Percentiles rank a stretch among this genome's conserved stretches.
These are phyloP conservation scores for Manis pentadactyla DNA, from an alignment of 2,797 vertebrate species.

Conservation along the genomic window DNA sequence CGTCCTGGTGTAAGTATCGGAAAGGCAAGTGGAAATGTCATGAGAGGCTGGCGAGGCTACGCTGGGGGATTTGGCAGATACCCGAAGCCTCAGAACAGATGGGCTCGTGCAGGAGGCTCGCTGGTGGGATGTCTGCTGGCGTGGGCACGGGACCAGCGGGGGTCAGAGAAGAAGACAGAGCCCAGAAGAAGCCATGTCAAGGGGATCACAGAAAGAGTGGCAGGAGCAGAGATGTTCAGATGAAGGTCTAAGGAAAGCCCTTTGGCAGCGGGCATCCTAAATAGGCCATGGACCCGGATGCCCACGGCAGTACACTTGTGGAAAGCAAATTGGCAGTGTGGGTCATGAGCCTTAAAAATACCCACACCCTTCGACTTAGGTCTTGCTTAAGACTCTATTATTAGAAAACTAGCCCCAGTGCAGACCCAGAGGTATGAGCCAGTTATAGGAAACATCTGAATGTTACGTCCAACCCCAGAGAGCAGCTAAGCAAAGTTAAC, in stretches of 20 bases:
- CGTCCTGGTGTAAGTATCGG: neutral
- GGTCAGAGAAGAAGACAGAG: neutral
- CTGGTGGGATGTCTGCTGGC: neutral
- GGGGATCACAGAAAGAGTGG: neutral
- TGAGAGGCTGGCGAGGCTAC: too few relatives aligned
- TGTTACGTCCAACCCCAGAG: neutral
- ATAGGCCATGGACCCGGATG: neutral
- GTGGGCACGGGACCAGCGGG: neutral
- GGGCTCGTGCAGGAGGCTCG: neutral
- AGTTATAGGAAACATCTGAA: neutral
- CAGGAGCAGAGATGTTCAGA: neutral
- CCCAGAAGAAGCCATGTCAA: neutral
- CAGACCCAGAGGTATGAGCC: neutral
- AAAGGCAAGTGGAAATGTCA: neutral
- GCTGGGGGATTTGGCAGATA: too few relatives aligned
- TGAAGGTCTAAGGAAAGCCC: neutral
- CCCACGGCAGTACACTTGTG: fast-evolving
- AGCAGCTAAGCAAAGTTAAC: neutral
- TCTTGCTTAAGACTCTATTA: neutral
- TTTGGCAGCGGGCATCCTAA: neutral
- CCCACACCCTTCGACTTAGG: neutral
- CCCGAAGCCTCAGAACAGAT: neutral
- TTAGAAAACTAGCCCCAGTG: neutral
- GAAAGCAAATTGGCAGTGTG: neutral
- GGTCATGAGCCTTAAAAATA: neutral